These are phyloP conservation scores for Smittia aterrima DNA, from an alignment of 2,888 invertebrate species.

Conservation along the genomic window DNA sequence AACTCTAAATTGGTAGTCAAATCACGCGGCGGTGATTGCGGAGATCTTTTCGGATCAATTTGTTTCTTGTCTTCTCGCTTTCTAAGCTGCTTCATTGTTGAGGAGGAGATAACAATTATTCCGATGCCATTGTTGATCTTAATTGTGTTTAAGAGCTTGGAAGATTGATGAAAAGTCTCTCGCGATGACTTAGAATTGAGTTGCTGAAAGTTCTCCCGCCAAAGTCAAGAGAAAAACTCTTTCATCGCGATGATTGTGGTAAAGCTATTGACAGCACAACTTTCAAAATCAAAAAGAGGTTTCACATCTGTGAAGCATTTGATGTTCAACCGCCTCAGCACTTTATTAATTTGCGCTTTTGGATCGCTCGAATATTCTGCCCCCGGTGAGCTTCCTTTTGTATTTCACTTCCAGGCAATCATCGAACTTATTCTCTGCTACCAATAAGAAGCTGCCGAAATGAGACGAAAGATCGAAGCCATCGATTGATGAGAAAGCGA, in stretches of 20 bases:
- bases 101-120: constrained; percentile 31
- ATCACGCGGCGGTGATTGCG: constrained; percentile 35
- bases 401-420: constrained; percentile 15
- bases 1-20: constrained; percentile 39
- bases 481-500: background rate
- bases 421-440: background rate
- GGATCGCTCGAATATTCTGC: constrained; percentile 2
- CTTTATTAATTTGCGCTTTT: constrained; percentile 40
- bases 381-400: constrained; percentile 35
- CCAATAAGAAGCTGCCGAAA: constrained; percentile 20
- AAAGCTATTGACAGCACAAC: background rate
- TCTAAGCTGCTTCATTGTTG: constrained; percentile 5
- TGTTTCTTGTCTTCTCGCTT: background rate
- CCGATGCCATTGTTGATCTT: constrained; percentile 32
- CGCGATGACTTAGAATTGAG: background rate
- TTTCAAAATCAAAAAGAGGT: background rate
- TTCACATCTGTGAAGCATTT: constrained; percentile 32
- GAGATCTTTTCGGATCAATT: constrained; percentile 21
- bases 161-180: background rate
- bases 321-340: constrained; percentile 36
- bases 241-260: background rate
- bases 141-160: constrained; percentile 32
- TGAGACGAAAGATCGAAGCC: background rate
- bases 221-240: background rate
- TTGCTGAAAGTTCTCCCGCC: background rate